Base-by-base conservation (phyloP, 2,113 vertebrate species). In the Carettochelys insculpta region DNA sequence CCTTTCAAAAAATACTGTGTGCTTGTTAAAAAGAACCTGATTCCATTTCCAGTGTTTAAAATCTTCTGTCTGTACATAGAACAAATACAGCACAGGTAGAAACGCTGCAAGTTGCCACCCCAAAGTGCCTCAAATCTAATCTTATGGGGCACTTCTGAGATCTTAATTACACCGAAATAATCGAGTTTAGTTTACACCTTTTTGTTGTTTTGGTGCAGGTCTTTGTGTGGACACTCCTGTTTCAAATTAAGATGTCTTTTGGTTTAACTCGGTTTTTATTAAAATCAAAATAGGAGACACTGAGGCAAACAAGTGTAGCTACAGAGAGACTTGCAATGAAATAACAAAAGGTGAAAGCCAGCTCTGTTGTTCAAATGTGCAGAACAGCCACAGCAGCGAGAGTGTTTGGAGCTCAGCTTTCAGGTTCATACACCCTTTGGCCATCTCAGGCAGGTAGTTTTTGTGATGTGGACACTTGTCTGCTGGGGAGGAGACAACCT, bases 401-500 rank as follows among this genome's bases (percentile, higher is more conserved):
- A 25, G 11, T 45, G 8, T 25, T 45, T 45, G 24, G 6, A 75
- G 71, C 29, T 73, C 41, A 73, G 68, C n/a, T 90, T 83, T 79
- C 50, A 81, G 65, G 27, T 79, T 90, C 50, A 54, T 38, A 5
- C 29, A 13, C 77, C 53, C 41, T 75, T 31, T 92, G 58, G 51
- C 77, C 87, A n/a, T 65, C 80, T 27, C 51, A 73, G 51, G 81
- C 80, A 4, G 22, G 76, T 12, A 1, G 24, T 24, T 3, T 10
- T 22, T 73, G 11, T 47, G 65, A 0, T 0, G 0, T 45, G 82
- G 11, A 9, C 91, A 17, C 11, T 41, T 54, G 25, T 22, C 75
- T 52, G 51, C 85, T 80, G 19, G 48, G 27, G 53, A 81, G 34
- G 51, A 43, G 12, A 25, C 92, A 88, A 91, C 41, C 50, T 73